Base-by-base conservation (phyloP, 1,140 invertebrate genomes). In the Sminthurinus signatus region DNA sequence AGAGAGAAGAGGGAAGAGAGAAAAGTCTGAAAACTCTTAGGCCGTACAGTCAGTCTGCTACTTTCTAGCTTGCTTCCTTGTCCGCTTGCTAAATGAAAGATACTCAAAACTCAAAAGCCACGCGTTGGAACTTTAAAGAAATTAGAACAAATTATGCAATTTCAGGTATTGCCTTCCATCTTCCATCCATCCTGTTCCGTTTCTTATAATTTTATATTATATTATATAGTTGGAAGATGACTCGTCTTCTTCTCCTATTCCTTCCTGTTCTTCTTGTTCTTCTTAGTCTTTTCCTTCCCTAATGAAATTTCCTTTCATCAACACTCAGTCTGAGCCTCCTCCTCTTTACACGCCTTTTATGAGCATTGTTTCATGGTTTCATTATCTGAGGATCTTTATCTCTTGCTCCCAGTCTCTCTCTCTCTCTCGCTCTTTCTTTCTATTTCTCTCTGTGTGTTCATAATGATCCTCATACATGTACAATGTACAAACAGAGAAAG, bases 131-230 rank as follows among this genome's bases (percentile, higher is more conserved):
- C 51, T 64, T 71, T 66, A 62, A 67, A 71, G 70, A 68, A 71
- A 71, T 71, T 71, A 71, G 69, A 68, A 66, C 64, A 69, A 71
- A 71, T 71, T 71, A 71, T 66, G 64, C 50, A 68, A 71, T 71
- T n/a, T 66, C 70, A 71, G 70, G 70, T 71, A 71, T 71, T 68
- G 60, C 64, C 46, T 68, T 56, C 63, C 65, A 58, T 61, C n/a
- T n/a, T n/a, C n/a, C n/a, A n/a, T n/a, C n/a, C n/a, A n/a, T n/a
- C n/a, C n/a, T 59, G 46, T 59, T 60, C 58, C 52, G 23, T 64
- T 27, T 50, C 50, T 52, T 64, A 48, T 15, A 8, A 36, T 36
- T 36, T 5, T 36, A 36, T 36, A 36, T 36, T 36, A 36, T 15
- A 36, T 5, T 36, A 36, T 36, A 36, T 8, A 15, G 15, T 56